phyloP scores from a whole-genome alignment of 2,113 vertebrate genomes.

The Mobula hypostoma region DNA sequence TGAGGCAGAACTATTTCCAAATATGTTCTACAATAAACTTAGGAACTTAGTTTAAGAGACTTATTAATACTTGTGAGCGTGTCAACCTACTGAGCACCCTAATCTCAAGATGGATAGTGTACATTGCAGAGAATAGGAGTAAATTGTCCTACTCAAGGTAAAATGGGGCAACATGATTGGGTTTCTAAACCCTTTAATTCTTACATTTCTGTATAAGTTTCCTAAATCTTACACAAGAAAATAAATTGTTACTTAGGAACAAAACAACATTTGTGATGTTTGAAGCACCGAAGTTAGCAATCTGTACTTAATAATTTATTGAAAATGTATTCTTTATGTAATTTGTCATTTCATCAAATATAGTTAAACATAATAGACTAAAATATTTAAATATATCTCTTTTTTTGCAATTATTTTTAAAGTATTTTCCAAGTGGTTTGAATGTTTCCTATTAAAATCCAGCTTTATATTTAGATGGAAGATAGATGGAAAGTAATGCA shows the following conservation, averaged over 20 bases:
- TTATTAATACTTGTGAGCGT: background rate
- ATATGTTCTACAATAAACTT: background rate
- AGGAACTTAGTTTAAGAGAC: background rate
- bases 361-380: background rate
- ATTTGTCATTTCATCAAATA: background rate
- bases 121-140: too few relatives aligned
- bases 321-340: background rate
- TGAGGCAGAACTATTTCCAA: background rate
- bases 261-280: background rate
- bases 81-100: background rate
- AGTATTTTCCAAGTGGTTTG: background rate
- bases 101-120: background rate
- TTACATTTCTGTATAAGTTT: background rate
- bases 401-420: background rate
- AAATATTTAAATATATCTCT: background rate
- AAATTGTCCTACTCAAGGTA: background rate
- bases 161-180: background rate
- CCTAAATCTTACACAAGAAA: background rate
- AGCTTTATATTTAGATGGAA: background rate
- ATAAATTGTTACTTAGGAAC: background rate
- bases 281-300: background rate
- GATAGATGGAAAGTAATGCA: background rate
- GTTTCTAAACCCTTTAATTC: background rate
- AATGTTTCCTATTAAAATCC: background rate
- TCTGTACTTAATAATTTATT: background rate